Evolutionary conservation across 2,113 vertebrate genomes (phyloP), one percentile per base, ranked within the genome.

Genomic region (Silurus asotus): DNA sequence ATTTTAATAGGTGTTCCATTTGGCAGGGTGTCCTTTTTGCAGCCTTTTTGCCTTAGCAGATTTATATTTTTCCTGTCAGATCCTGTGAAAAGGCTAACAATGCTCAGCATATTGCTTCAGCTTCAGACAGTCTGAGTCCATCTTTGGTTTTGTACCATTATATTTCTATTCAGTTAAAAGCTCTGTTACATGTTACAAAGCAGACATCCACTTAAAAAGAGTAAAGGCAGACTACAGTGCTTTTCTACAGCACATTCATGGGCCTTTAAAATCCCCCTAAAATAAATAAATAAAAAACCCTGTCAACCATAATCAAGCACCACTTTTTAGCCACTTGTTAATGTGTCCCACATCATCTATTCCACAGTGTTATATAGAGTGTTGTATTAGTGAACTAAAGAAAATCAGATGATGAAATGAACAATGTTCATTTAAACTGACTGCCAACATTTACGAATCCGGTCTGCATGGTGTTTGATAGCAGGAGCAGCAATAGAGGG

Each of bases 1-100:
- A 61, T 87, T 85, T 86, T 87, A 87, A 89, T 89, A 86, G 86
- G 88, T 87, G 88, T 89, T 87, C 51, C 81, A 87, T 87, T 89
- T 83, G 80, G 74, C 80, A 67, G 53, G 19, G 45, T 87, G 70
- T 85, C 72, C 86, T 83, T 83, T 86, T 89, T 79, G 25, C 51
- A 85, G 86, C 58, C 58, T 83, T 72, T 83, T 89, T 80, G 70
- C 83, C 75, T 86, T 48, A 45, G 81, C 65, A 81, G 67, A 67
- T 59, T 59, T 81, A 81, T 75, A 89, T 88, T 56, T 28, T 65
- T 81, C 25, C 64, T 83, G 86, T 86, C 81, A 83, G 81, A 83
- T 8, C 37, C 51, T 56, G 80, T 86, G n/a, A 58, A 84, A 82
- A 88, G 28, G 8, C 79, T 65, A 37, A 84, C 62, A 76, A 49